Percentiles rank a stretch among this genome's conserved stretches.
Evolutionary conservation across 2,888 invertebrate genomes (phyloP).

Genomic region (Euzophera pinguis): DNA sequence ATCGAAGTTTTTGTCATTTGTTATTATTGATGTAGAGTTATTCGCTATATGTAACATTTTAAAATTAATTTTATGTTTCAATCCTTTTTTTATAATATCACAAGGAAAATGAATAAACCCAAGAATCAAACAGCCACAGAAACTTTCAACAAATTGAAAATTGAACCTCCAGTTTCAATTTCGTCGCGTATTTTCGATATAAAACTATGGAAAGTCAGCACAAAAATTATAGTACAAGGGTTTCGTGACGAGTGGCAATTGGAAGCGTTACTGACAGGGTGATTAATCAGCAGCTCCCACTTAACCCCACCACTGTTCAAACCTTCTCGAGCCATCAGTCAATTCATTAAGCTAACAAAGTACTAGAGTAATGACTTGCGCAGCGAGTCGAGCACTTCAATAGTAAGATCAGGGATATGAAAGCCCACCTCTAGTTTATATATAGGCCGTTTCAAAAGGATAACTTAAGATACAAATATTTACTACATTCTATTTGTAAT

Average conservation of each 20-base stretch:
- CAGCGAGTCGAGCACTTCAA: slow-evolving; percentile 51
- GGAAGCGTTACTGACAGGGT: slow-evolving; percentile 73
- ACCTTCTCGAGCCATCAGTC: slow-evolving; percentile 74
- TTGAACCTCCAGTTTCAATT: not conserved
- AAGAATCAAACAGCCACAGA: too few relatives aligned
- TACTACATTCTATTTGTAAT: not conserved
- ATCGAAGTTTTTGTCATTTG: too few relatives aligned
- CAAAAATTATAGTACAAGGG: slow-evolving; percentile 53
- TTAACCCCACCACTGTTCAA: slow-evolving; percentile 75
- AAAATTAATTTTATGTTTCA: too few relatives aligned
- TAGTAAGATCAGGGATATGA: slow-evolving; percentile 44
- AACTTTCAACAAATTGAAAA: too few relatives aligned
- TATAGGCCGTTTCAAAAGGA: slow-evolving; percentile 1
- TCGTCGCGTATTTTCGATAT: slow-evolving; percentile 7
- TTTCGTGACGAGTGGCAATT: slow-evolving; percentile 72
- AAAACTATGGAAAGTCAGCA: slow-evolving; percentile 28
- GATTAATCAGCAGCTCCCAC: slow-evolving; percentile 76
- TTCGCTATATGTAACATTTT: too few relatives aligned
- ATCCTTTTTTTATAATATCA: too few relatives aligned
- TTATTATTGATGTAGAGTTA: too few relatives aligned
- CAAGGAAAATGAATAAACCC: too few relatives aligned
- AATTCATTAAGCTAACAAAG: slow-evolving; percentile 79
- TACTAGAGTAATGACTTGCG: slow-evolving; percentile 74
- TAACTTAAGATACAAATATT: not conserved
- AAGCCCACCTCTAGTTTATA: slow-evolving; percentile 5